Evolutionary conservation across 2,797 vertebrate species (phyloP), one percentile per base, ranked within the genome.

Genomic region (Dicrostonyx torquatus): DNA sequence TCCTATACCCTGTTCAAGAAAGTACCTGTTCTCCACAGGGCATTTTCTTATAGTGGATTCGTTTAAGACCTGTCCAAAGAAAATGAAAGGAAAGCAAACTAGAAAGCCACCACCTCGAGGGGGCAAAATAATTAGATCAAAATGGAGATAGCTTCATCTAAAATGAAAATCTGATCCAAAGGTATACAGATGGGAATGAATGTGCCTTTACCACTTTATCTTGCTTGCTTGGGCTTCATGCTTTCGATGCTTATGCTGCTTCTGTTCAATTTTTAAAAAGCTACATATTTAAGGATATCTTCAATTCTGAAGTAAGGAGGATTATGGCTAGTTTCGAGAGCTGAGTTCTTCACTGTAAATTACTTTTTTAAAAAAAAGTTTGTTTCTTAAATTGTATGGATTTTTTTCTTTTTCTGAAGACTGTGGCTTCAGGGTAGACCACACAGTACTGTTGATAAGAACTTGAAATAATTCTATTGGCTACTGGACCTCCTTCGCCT

Each of bases 391-490:
- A 89, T 68, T 31, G 80, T 31, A 92, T 75, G 62, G 62, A n/a
- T 83, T 29, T 90, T 64, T 62, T 29, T 58, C n/a, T 96, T 92
- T 79, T 34, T 37, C 34, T 92, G 29, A 91, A 83, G 50, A 60
- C 40, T 91, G 20, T 85, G 80, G 77, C 93, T 97, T 96, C 60
- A 83, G 88, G 34, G 79, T 84, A 94, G 80, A 94, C 45, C 88
- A 89, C n/a, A 95, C 20, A 85, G 45, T 68, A 64, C 70, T 92
- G 79, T 70, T 93, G 93, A 93, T 85, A 94, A 45, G 68, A 96
- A 68, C 22, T 89, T 93, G 29, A 92, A 73, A 89, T 1, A 50
- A 95, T 89, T 86, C 66, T 92, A 50, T 45, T 83, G 94, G 91
- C 62, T 34, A 87, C 64, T 66, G 86, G n/a, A 85, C 45, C 48